A percentile compares a stretch with the other conserved stretches of the same genome.
These are phyloP conservation scores for Drosophila mercatorum DNA, from an alignment of 2,888 invertebrate species.

Conservation along the genomic window DNA sequence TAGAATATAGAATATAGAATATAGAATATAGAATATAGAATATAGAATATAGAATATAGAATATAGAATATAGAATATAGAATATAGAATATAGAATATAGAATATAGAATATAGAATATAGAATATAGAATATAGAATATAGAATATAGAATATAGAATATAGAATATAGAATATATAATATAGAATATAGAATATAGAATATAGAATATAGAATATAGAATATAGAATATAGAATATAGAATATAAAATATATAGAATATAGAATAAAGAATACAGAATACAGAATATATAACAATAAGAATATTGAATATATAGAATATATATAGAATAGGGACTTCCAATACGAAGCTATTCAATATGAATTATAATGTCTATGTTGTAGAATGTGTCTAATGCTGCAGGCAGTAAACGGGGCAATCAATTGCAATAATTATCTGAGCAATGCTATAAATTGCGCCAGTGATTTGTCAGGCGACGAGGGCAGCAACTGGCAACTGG, in stretches of 20 bases:
- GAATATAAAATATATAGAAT: neutral
- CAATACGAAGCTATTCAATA: neutral
- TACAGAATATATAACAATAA: neutral
- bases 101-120: neutral
- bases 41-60: slow-evolving; percentile 1
- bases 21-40: neutral
- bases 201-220: slow-evolving; percentile 1
- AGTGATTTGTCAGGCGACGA: slow-evolving; percentile 66
- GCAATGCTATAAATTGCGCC: slow-evolving; percentile 74
- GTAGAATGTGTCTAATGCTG: slow-evolving; percentile 11
- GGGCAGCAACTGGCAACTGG: slow-evolving; percentile 13
- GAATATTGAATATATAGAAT: too few species aligned
- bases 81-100: slow-evolving; percentile 1
- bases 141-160: slow-evolving; percentile 1
- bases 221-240: slow-evolving; percentile 3
- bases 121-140: neutral
- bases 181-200: neutral
- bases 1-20: slow-evolving; percentile 1
- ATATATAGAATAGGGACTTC: neutral
- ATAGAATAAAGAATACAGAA: neutral
- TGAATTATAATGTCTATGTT: slow-evolving; percentile 4
- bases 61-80: neutral
- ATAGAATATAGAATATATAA: neutral
- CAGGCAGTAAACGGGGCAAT: slow-evolving; percentile 38
- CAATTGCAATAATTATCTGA: slow-evolving; percentile 74